Conservation (phyloP, 2,113 vertebrate genomes). For the Bubo scandiacus region DNA sequence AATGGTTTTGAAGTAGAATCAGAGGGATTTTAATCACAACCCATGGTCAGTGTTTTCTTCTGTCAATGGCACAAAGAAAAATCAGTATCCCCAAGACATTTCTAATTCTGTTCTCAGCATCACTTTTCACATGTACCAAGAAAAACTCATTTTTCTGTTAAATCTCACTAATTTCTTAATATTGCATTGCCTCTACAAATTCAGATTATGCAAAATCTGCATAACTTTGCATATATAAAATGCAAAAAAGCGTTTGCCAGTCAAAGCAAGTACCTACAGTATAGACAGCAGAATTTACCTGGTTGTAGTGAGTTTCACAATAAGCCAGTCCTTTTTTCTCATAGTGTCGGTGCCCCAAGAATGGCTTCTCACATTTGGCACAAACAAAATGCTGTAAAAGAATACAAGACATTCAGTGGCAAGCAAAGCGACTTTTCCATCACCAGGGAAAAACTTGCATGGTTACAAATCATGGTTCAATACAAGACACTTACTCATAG, state of each 20-base stretch:
- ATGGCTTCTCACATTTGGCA: slow-evolving; percentile 82
- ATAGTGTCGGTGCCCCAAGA: slow-evolving; percentile 79
- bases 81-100: not conserved
- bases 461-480: not conserved
- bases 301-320: slow-evolving; percentile 82
- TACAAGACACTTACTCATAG: not conserved
- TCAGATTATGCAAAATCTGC: not conserved
- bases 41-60: not conserved
- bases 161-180: not conserved
- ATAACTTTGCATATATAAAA: not conserved
- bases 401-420: not conserved
- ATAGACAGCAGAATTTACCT: slow-evolving; percentile 55
- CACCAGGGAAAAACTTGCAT: not conserved
- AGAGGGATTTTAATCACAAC: not conserved
- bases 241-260: not conserved
- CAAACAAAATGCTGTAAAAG: slow-evolving; percentile 79
- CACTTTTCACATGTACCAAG: not conserved
- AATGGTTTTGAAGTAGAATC: not conserved
- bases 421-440: not conserved
- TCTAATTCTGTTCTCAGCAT: not conserved
- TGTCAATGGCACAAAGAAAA: not conserved
- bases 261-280: not conserved
- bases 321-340: slow-evolving; percentile 83
- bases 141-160: not conserved
- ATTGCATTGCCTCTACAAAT: not conserved